Conservation (phyloP, 2,888 invertebrate species). For the Philaethria dido region DNA sequence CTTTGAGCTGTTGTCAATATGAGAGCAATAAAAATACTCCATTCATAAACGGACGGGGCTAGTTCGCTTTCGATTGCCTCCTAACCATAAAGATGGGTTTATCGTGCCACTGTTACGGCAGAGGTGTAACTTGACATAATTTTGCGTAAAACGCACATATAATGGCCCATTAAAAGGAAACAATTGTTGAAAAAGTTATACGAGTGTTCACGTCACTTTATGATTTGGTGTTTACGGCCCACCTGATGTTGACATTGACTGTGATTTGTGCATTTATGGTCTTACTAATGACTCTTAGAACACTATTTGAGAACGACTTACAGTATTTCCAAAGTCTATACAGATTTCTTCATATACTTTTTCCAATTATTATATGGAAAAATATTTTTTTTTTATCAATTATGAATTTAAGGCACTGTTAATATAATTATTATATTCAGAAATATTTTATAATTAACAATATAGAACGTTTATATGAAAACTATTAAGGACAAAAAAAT, state of each 20-base stretch:
- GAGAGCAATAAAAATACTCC: conserved; percentile 78
- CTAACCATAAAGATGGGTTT: conserved; percentile 81
- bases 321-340: neutral
- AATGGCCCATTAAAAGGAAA: conserved; percentile 83
- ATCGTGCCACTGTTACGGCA: conserved; percentile 78
- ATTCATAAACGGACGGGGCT: conserved; percentile 75
- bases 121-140: conserved; percentile 83
- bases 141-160: conserved; percentile 82
- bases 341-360: conserved; percentile 9
- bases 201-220: conserved; percentile 81
- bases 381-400: neutral
- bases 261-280: conserved; percentile 80
- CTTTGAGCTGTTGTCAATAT: conserved; percentile 76
- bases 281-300: conserved; percentile 50
- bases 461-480: neutral
- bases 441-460: neutral
- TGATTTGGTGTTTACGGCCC: conserved; percentile 81
- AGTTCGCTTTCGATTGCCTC: conserved; percentile 77
- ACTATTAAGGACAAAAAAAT: conserved; percentile 23
- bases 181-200: conserved; percentile 84
- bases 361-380: neutral
- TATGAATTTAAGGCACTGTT: neutral
- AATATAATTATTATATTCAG: neutral
- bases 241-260: conserved; percentile 83
- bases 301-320: conserved; percentile 17